Evolutionary conservation across 1,140 invertebrate genomes (phyloP), one percentile per base, ranked within the genome.

Genomic region (Aphaenogaster floridana): DNA sequence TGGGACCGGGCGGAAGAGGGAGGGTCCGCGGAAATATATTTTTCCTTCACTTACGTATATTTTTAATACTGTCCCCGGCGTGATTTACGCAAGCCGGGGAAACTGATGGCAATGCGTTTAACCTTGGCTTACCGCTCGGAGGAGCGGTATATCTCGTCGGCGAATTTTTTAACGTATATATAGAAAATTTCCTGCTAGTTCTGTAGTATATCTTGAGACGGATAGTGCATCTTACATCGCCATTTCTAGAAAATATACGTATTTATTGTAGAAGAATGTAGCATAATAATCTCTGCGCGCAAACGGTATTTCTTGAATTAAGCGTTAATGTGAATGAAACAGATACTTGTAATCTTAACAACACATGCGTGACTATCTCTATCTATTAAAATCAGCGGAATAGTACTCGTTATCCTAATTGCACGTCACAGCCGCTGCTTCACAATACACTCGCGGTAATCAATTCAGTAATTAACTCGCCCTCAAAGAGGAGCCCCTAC

Each of bases 61-160:
- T 84, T 84, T 84, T 84, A 84, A 84, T 84, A 84, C 80, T 84
- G 80, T 84, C 80, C 34, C 42, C 39, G 83, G 45, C 59, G 48
- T 78, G 83, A 86, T 77, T 86, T 79, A 86, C 83, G 50, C 76
- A 50, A 79, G 28, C 59, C 59, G 83, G 50, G 74, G 13, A 78
- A 86, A 86, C 76, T 84, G 80, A 84, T 84, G 80, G 80, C 69
- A 45, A 84, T 76, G 80, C 80, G 69, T 84, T 84, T 84, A 84
- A 84, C 80, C 80, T 84, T 76, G 69, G 69, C 69, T 84, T 84
- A 84, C 80, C 69, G 54, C 57, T 84, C n/a, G 13, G 54, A 48
- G 42, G 3, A 63, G 28, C 69, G 34, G 42, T 72, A 83, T 84
- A 84, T 84, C 45, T 84, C 68, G 42, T 21, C n/a, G 69, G 54